Conservation (phyloP, 2,113 vertebrate genomes). For the Prinia subflava region DNA sequence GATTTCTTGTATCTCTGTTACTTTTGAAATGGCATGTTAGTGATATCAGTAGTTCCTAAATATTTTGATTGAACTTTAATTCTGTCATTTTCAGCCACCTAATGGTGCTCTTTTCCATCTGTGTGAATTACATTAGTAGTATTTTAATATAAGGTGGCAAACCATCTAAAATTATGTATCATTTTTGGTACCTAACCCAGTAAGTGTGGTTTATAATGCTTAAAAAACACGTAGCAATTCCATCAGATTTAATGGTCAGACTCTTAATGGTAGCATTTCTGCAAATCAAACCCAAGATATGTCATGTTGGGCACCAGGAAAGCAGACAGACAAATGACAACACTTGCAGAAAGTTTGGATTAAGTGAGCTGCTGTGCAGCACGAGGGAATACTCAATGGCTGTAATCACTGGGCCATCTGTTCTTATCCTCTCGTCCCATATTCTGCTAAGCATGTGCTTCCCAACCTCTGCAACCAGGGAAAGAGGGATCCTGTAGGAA, state of each 20-base stretch:
- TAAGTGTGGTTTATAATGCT: background rate
- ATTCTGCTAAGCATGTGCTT: background rate
- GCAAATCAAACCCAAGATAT: background rate
- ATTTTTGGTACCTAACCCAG: background rate
- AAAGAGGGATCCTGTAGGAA: background rate
- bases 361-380: background rate
- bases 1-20: background rate
- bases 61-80: background rate
- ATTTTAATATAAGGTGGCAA: background rate
- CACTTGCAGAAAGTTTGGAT: background rate
- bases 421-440: constrained; percentile 19
- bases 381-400: background rate
- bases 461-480: background rate
- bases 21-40: background rate
- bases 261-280: background rate
- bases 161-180: background rate
- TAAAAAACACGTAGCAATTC: background rate
- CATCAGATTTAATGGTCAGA: background rate
- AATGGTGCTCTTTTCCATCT: background rate
- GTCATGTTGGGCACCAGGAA: background rate
- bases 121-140: background rate
- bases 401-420: constrained; percentile 24
- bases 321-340: background rate
- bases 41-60: background rate
- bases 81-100: background rate